These are phyloP conservation scores for Clamator glandarius DNA, from an alignment of 2,797 vertebrate species.

Conservation along the genomic window DNA sequence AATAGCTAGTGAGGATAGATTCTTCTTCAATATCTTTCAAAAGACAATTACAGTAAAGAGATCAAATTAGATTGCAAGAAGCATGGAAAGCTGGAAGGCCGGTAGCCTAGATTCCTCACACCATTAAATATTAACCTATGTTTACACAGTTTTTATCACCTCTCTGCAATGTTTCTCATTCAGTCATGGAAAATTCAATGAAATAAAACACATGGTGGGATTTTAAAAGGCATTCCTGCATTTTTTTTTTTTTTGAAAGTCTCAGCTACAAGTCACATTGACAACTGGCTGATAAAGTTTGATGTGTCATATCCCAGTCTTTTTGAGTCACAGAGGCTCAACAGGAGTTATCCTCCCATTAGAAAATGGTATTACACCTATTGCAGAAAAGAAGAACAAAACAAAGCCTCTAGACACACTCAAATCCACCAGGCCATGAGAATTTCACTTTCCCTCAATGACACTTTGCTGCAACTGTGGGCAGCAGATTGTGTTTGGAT, in stretches of 20 bases:
- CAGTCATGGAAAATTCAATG: background rate
- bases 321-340: background rate
- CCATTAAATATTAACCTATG: background rate
- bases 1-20: background rate
- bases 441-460: conserved; percentile 16
- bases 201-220: conserved; percentile 18
- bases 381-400: background rate
- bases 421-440: background rate
- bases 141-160: conserved; percentile 39
- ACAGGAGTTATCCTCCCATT: background rate
- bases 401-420: background rate
- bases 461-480: conserved; percentile 27
- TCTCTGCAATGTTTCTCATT: background rate
- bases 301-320: background rate
- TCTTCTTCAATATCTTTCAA: background rate
- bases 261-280: background rate
- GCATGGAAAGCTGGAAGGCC: background rate
- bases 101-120: background rate
- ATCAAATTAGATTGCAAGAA: conserved; percentile 2
- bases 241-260: background rate
- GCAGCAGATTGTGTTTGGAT: conserved; percentile 68
- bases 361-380: background rate
- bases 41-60: background rate
- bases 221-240: background rate
- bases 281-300: conserved; percentile 24